Evolutionary conservation across 2,888 invertebrate species (phyloP).

Genomic region (Dolichopus griseipennis): DNA sequence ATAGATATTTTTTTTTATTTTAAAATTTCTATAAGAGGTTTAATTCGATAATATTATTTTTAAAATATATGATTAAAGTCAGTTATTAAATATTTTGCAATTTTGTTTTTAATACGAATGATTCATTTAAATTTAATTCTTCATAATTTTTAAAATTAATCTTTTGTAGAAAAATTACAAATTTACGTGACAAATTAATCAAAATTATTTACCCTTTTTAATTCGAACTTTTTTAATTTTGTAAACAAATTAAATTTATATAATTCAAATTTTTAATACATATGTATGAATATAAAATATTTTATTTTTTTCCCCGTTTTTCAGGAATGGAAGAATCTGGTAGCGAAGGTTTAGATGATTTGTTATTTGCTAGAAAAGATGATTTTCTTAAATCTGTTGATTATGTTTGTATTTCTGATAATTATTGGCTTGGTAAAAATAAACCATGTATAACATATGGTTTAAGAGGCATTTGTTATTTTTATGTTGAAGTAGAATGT

Average conservation of each 20-base stretch:
- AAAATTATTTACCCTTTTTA: too few species aligned
- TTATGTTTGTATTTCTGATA: conserved; percentile 96
- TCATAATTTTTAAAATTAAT: too few species aligned
- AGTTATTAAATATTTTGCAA: too few species aligned
- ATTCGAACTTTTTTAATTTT: too few species aligned
- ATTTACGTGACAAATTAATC: too few species aligned
- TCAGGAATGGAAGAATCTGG: conserved; percentile 95
- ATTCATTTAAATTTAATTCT: too few species aligned
- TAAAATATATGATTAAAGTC: neutral
- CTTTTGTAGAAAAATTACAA: too few species aligned
- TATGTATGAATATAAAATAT: too few species aligned
- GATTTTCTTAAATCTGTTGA: conserved; percentile 79
- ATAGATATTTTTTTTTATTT: neutral
- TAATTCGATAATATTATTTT: neutral
- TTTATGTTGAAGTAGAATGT: conserved; percentile 77
- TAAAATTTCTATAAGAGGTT: neutral
- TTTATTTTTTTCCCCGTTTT: too few species aligned
- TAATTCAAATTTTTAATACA: too few species aligned
- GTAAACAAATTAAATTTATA: too few species aligned
- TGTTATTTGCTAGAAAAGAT: conserved; percentile 57
- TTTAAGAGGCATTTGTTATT: conserved; percentile 87
- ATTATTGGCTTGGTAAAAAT: conserved; percentile 96
- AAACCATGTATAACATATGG: conserved; percentile 97
- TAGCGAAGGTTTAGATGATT: conserved; percentile 87
- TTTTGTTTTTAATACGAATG: too few species aligned